Conservation (phyloP, 92 coral and sea anemone species). For the Parazoanthus darwini region DNA sequence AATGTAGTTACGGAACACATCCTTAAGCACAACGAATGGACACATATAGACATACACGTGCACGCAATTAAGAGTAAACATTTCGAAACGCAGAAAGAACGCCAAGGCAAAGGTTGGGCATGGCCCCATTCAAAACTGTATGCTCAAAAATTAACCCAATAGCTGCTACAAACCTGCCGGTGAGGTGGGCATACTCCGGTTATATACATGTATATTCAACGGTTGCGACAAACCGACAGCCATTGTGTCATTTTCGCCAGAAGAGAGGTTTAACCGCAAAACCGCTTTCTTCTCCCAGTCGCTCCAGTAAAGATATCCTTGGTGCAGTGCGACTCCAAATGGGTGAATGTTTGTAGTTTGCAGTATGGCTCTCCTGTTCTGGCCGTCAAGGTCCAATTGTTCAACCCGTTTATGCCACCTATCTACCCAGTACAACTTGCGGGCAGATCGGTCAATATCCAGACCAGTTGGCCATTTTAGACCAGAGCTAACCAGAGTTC, state of each 20-base stretch:
- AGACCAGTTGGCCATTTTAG: conserved; percentile 7
- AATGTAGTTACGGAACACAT: no score
- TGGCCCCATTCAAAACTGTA: background rate
- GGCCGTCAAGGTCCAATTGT: conserved; percentile 35
- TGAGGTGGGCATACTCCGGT: background rate
- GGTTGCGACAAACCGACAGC: conserved; percentile 23
- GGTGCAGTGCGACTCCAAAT: conserved; percentile 9
- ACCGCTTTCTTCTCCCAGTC: conserved; percentile 21
- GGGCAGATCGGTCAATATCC: conserved; percentile 4
- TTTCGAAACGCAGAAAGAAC: background rate
- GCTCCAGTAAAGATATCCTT: conserved; percentile 34
- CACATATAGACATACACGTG: background rate
- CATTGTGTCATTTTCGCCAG: conserved; percentile 21
- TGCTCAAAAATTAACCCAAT: background rate
- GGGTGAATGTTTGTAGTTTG: conserved; percentile 1
- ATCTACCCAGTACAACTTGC: conserved; percentile 52
- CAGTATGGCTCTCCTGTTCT: background rate
- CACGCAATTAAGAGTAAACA: background rate
- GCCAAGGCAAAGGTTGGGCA: background rate
- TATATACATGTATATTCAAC: background rate
- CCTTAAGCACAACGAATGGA: no score
- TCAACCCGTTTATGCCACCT: conserved; percentile 2
- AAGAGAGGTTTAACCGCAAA: conserved; percentile 10
- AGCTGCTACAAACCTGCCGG: conserved; percentile 3
- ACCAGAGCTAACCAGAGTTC: conserved; percentile 21